Evolutionary conservation across 2,797 vertebrate species (phyloP).

Genomic region (Typhlichthys subterraneus): DNA sequence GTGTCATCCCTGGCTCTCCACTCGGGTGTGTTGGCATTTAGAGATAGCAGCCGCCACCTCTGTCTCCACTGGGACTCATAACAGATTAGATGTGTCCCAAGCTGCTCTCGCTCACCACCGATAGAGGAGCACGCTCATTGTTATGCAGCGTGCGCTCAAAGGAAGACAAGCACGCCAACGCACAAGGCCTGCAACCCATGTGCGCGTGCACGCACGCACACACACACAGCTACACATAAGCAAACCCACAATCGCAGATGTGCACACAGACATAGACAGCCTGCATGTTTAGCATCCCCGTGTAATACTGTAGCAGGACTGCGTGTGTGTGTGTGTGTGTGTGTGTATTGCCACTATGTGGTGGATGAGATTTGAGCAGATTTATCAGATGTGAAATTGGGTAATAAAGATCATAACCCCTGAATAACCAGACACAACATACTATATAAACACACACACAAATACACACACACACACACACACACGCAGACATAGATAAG

Average conservation of each 20-base stretch:
- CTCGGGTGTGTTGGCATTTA: background rate
- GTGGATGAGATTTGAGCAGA: background rate
- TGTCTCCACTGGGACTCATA: constrained; percentile 2
- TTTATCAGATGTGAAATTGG: background rate
- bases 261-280: constrained; percentile 27
- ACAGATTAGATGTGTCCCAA: constrained; percentile 5
- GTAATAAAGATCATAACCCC: background rate
- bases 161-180: too few relatives aligned
- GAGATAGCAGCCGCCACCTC: constrained; percentile 10
- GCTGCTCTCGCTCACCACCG: background rate
- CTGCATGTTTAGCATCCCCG: constrained; percentile 55
- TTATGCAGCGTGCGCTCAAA: background rate
- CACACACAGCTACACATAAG: too few relatives aligned
- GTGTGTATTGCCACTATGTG: background rate
- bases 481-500: background rate
- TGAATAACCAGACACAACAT: too few relatives aligned
- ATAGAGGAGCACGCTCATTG: constrained; percentile 1
- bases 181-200: too few relatives aligned
- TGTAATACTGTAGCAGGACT: constrained; percentile 7
- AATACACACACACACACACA: background rate
- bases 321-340: too few relatives aligned
- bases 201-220: too few relatives aligned
- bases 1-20: too few relatives aligned
- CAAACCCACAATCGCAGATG: background rate
- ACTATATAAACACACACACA: too few relatives aligned